Evolutionary conservation across 1,140 invertebrate genomes (phyloP).

Genomic region (Scaptomyza hsui): DNA sequence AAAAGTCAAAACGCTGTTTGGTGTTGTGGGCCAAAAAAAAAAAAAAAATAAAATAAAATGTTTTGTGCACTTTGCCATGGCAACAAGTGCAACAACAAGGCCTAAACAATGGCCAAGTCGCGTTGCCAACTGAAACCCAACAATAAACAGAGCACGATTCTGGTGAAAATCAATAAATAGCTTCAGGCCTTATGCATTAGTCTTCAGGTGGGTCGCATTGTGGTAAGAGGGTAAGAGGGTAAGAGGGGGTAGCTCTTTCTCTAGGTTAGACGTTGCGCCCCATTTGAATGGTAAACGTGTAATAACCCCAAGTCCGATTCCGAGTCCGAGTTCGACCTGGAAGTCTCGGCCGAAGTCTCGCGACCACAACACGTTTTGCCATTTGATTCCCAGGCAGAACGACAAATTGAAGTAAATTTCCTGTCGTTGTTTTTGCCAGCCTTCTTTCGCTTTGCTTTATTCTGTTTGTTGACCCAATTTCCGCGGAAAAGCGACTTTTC

Average conservation of each 20-base stretch:
- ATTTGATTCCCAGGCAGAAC: constrained; percentile 66
- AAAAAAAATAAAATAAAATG: too few relatives aligned
- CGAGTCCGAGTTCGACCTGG: constrained; percentile 22
- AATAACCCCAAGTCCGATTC: constrained; percentile 8
- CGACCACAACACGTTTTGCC: constrained; percentile 72
- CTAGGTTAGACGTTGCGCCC: constrained; percentile 16
- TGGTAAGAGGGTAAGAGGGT: constrained; percentile 31
- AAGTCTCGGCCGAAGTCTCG: constrained; percentile 30
- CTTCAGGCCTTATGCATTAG: constrained; percentile 10
- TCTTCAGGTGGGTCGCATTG: constrained; percentile 9
- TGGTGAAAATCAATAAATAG: constrained; percentile 68
- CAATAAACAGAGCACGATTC: constrained; percentile 59
- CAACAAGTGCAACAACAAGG: constrained; percentile 67
- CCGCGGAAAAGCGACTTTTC: constrained; percentile 76
- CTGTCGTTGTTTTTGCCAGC: constrained; percentile 52
- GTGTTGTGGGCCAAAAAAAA: constrained; percentile 54
- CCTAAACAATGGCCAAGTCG: constrained; percentile 59
- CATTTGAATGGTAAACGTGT: constrained; percentile 12
- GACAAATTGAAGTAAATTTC: constrained; percentile 77
- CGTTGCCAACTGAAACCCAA: constrained; percentile 69
- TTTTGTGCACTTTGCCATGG: constrained; percentile 75
- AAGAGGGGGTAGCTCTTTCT: constrained; percentile 6
- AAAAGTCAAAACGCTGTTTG: constrained; percentile 35
- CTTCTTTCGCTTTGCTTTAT: constrained; percentile 14
- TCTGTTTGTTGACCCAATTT: constrained; percentile 70